Evolutionary conservation across 1,140 invertebrate species (phyloP), one percentile per base, ranked within the genome.

Genomic region (Argopecten irradians): DNA sequence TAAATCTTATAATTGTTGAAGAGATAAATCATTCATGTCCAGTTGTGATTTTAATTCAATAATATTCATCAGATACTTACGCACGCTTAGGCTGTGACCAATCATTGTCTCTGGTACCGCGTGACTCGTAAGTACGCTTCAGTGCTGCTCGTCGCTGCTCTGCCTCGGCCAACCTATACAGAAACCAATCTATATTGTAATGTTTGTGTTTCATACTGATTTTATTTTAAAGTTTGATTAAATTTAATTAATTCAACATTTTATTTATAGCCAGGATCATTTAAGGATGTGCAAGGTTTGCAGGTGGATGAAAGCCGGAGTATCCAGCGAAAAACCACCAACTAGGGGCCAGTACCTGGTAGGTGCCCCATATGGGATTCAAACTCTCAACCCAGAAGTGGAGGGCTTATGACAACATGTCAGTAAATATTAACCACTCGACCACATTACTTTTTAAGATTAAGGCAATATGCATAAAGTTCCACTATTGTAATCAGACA

Each of bases 121-220:
- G 84, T 19, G 85, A 89, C 1, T 93, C 92, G 86, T 89, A 93
- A 7, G 93, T 88, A 90, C 93, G 89, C 87, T 93, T 93, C 82
- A 90, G 55, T 3, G 92, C 91, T 39, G 91, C 86, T n/a, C 91
- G 86, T 43, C 90, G 89, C 82, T 87, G 71, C n/a, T 91, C 91
- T 39, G 86, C 36, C 39, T 55, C 55, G 13, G n/a, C 33, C 13
- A n/a, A 13, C 13, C 36, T 41, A 14, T 0, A 86, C n/a, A 71
- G n/a, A 86, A 55, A 22, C 16, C 83, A 84, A 84, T 28, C n/a
- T 7, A 89, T 71, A 83, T 87, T 90, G 55, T 19, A 90, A 86
- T 19, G 34, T 14, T 43, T 11, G 32, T 34, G 22, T 16, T 28
- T 13, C 28, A 84, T 46, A 85, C 16, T 14, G 71, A 46, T 28